Conservation (phyloP, 2,797 vertebrate genomes). For the Catharus ustulatus region DNA sequence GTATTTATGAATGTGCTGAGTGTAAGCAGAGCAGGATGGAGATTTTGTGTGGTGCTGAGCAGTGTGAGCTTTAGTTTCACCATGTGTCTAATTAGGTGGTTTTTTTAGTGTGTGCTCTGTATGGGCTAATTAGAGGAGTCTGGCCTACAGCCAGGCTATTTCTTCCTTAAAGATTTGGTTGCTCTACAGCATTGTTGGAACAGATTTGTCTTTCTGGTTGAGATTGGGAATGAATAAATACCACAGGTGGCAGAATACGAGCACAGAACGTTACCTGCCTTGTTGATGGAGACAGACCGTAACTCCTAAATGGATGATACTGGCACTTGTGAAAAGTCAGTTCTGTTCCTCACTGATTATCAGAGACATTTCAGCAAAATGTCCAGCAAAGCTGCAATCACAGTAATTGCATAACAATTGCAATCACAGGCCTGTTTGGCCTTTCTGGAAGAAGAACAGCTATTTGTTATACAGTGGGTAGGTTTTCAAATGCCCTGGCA, state of each 20-base stretch:
- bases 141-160: constrained; percentile 26
- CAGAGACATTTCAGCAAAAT: constrained; percentile 20
- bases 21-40: background rate
- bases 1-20: background rate
- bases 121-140: constrained; percentile 27
- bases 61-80: background rate
- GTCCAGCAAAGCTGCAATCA: constrained; percentile 55
- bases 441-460: constrained; percentile 13
- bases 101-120: background rate
- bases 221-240: constrained; percentile 31
- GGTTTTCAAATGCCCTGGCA: constrained; percentile 5
- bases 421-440: constrained; percentile 42
- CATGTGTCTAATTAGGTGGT: constrained; percentile 34
- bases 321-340: constrained; percentile 28
- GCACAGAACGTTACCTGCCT: background rate
- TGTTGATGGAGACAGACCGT: constrained; percentile 7
- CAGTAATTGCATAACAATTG: constrained; percentile 46
- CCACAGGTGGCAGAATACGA: constrained; percentile 26
- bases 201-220: constrained; percentile 31
- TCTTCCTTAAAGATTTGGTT: constrained; percentile 33
- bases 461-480: background rate
- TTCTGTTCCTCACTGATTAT: constrained; percentile 41
- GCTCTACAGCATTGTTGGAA: constrained; percentile 18
- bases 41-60: background rate
- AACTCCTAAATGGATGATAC: constrained; percentile 5